Conservation (phyloP, 2,113 vertebrate genomes). For the Dromaius novaehollandiae region DNA sequence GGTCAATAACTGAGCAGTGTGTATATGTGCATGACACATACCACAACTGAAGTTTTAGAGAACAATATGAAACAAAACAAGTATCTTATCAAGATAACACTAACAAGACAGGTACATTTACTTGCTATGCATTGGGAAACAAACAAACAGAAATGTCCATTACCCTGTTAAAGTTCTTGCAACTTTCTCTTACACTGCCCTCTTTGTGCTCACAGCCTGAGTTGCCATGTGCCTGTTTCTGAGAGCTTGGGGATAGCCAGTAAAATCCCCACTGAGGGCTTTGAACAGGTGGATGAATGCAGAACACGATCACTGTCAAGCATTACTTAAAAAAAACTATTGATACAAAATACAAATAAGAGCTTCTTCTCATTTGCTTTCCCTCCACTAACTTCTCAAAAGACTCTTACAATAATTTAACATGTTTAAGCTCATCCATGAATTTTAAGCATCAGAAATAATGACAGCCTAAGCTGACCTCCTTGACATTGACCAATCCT, state of each 20-base stretch:
- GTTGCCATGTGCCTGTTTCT: not conserved
- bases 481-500: not conserved
- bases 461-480: not conserved
- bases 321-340: not conserved
- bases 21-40: not conserved
- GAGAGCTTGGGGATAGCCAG: not conserved
- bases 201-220: not conserved
- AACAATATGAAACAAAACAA: accelerated
- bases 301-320: not conserved
- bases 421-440: not conserved
- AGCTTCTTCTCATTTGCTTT: not conserved
- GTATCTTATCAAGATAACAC: not conserved
- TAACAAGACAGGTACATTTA: not conserved
- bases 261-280: not conserved
- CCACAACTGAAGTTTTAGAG: not conserved
- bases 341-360: not conserved
- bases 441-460: not conserved
- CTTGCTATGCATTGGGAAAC: not conserved
- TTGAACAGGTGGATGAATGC: accelerated
- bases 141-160: not conserved
- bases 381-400: not conserved
- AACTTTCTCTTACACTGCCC: not conserved
- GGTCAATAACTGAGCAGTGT: not conserved
- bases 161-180: not conserved
- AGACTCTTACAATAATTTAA: not conserved